These are phyloP conservation scores for Dicycla oo DNA, from an alignment of 2,888 invertebrate genomes.

Conservation along the genomic window DNA sequence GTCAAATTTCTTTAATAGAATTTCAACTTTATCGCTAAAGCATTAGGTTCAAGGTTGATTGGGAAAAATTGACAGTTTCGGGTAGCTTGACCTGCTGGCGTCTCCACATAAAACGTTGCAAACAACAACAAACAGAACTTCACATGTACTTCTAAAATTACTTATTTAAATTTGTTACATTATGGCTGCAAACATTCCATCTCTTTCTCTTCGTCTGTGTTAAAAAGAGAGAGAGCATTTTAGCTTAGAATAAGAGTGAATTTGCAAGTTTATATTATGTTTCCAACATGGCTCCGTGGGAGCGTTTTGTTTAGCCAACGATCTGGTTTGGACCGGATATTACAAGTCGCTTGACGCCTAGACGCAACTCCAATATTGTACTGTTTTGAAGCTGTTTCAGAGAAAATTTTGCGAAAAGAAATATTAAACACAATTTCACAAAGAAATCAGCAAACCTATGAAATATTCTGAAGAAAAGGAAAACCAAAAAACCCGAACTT, in stretches of 20 bases:
- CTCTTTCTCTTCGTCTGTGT: slow-evolving; percentile 10
- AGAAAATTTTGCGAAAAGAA: neutral
- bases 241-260: slow-evolving; percentile 40
- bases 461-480: neutral
- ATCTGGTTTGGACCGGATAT: slow-evolving; percentile 77
- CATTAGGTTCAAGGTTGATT: too few relatives aligned
- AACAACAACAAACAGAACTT: neutral
- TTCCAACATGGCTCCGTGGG: slow-evolving; percentile 52
- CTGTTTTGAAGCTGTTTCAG: slow-evolving; percentile 42
- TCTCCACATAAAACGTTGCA: neutral
- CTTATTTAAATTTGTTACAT: slow-evolving; percentile 25
- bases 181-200: neutral
- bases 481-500: too few relatives aligned
- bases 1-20: too few relatives aligned
- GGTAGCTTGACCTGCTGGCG: too few relatives aligned
- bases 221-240: slow-evolving; percentile 24
- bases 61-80: too few relatives aligned
- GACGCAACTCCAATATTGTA: slow-evolving; percentile 60
- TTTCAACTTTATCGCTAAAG: too few relatives aligned
- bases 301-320: slow-evolving; percentile 67
- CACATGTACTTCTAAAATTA: slow-evolving; percentile 1
- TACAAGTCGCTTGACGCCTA: slow-evolving; percentile 70
- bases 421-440: neutral
- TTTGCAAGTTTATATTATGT: slow-evolving; percentile 60
- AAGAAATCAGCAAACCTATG: neutral